Conservation (phyloP, 2,113 vertebrate species). For the Ondatra zibethicus region DNA sequence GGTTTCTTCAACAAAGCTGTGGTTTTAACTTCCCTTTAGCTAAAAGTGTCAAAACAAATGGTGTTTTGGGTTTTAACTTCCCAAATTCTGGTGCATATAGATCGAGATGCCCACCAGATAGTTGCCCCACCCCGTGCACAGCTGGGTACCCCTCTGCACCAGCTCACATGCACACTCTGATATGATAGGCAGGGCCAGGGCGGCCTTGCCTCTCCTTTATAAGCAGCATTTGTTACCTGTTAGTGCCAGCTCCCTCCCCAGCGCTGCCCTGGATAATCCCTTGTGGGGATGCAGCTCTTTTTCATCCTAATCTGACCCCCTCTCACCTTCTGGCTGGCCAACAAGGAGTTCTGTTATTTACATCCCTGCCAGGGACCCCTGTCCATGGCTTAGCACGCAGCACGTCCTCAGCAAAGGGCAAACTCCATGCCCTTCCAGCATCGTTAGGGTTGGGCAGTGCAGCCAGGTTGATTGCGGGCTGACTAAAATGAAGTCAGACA, state of each 20-base stretch:
- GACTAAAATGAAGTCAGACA: background rate
- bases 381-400: background rate
- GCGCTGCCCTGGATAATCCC: background rate
- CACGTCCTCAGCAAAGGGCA: background rate
- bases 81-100: constrained; percentile 46
- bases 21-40: constrained; percentile 79
- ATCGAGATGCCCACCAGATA: background rate
- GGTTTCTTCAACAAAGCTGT: constrained; percentile 56
- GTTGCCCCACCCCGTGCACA: background rate
- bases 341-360: background rate
- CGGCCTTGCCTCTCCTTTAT: background rate
- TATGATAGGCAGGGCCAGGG: background rate
- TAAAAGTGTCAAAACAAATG: constrained; percentile 56
- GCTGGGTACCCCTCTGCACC: background rate
- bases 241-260: background rate
- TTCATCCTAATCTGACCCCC: background rate
- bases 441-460: background rate
- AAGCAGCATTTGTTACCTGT: background rate
- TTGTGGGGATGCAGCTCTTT: background rate
- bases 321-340: too few species aligned
- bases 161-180: accelerated
- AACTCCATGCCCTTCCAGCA: background rate
- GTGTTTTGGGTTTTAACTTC: constrained; percentile 69
- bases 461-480: background rate
- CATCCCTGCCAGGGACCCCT: background rate